Conservation (phyloP, 2,888 invertebrate genomes). For the Rhodophaea formosa region DNA sequence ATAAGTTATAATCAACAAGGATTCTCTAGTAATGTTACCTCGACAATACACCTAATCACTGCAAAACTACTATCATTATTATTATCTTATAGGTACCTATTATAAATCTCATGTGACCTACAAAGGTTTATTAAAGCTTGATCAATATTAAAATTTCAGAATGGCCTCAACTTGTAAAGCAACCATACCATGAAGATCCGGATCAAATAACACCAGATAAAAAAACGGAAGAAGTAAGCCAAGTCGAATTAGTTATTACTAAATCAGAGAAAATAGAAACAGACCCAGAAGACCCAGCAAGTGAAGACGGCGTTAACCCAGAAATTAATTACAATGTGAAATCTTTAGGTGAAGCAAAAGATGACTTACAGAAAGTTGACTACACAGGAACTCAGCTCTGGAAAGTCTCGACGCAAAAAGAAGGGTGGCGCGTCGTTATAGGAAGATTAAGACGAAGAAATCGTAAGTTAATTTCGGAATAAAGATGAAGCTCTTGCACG, state of each 20-base stretch:
- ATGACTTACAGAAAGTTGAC: conserved; percentile 64
- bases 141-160: conserved; percentile 42
- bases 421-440: conserved; percentile 61
- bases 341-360: background rate
- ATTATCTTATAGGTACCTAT: background rate
- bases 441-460: conserved; percentile 60
- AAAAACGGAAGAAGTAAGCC: conserved; percentile 21
- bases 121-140: no score
- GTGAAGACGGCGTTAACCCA: background rate
- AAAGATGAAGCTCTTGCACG: conserved; percentile 13
- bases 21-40: background rate
- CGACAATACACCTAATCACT: background rate
- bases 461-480: conserved; percentile 46
- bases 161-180: conserved; percentile 37
- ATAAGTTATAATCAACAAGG: background rate
- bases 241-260: conserved; percentile 17
- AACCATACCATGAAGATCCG: conserved; percentile 3
- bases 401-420: conserved; percentile 82
- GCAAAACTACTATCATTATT: background rate
- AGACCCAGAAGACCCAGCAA: conserved; percentile 26
- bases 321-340: background rate
- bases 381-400: conserved; percentile 90
- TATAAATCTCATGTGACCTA: background rate
- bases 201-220: conserved; percentile 17
- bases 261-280: conserved; percentile 28